Evolutionary conservation across 2,888 invertebrate genomes (phyloP), one percentile per base, ranked within the genome.

Genomic region (Oxytorus armatus): DNA sequence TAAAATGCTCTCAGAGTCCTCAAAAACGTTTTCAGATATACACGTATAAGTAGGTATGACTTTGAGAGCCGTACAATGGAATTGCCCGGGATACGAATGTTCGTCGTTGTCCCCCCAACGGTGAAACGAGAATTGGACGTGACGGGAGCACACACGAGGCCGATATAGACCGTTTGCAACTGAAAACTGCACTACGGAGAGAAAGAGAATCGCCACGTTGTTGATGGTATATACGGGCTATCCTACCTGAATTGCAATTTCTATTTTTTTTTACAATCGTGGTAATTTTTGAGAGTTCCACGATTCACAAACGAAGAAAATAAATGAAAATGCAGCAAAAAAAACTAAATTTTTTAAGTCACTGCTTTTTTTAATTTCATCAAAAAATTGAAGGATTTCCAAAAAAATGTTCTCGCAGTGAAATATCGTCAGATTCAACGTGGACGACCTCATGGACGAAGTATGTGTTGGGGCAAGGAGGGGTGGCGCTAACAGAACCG

Each of bases 111-210:
- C 11, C 11, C 11, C 11, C 3, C 21, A 11, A 25, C n/a, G 5
- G 57, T 7, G 23, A 59, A 18, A 23, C 25, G 39, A 47, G 39
- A 47, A 53, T 63, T 23, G 47, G 21, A 57, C 55, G 55, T 33
- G 66, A 63, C 53, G 29, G 8, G 23, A 74, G 16, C 39, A 36
- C 23, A 25, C n/a, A 25, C 68, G 55, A 69, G 63, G 25, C 16
- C 14, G 14, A 3, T 16, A 36, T 53, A 39, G 21, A 51, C 21
- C 42, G n/a, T n/a, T 14, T 33, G 11, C 44, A 10, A 57, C 11
- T 61, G 72, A 18, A 44, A 21, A 39, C 25, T 16, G n/a, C 21
- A 11, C 29, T 29, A 29, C 5, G 23, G 1, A 63, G 0, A 29
- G 44, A 33, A 1, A 42, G 42, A 42, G n/a, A n/a, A 42, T 42